phyloP scores from a whole-genome alignment of 1,140 invertebrate species.

The Penaeus chinensis region DNA sequence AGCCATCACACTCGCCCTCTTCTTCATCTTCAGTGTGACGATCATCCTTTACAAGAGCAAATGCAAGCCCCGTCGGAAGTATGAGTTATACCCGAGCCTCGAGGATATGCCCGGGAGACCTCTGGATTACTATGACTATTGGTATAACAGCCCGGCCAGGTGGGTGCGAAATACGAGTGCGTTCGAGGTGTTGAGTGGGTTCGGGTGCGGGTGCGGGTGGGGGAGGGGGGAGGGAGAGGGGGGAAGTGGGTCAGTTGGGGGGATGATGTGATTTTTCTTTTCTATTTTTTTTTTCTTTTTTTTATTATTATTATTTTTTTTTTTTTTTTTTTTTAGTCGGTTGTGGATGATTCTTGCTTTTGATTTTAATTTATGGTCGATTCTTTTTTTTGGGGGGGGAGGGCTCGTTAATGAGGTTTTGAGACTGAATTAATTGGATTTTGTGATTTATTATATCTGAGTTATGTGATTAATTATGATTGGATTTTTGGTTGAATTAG shows the following conservation, averaged over 20 bases:
- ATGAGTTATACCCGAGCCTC: conserved; percentile 60
- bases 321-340: too few species aligned
- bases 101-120: conserved; percentile 61
- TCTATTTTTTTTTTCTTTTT: too few species aligned
- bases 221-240: neutral
- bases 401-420: too few species aligned
- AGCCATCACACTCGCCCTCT: conserved; percentile 62
- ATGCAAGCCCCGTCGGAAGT: conserved; percentile 59
- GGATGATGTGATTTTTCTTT: too few species aligned
- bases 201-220: neutral
- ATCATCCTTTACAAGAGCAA: conserved; percentile 64
- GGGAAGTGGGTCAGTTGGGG: neutral
- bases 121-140: conserved; percentile 58
- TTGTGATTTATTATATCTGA: too few species aligned
- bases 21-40: conserved; percentile 63
- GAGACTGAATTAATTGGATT: too few species aligned
- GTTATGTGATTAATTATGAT: neutral
- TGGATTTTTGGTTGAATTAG: too few species aligned
- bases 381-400: too few species aligned
- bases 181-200: neutral
- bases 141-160: conserved; percentile 56
- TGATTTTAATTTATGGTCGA: too few species aligned
- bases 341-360: too few species aligned
- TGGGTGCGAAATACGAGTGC: conserved; percentile 6
- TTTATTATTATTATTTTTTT: too few species aligned